Percentiles rank a stretch among this genome's conserved stretches.
Evolutionary conservation across 2,113 vertebrate genomes (phyloP).

Genomic region (Nicator chloris): DNA sequence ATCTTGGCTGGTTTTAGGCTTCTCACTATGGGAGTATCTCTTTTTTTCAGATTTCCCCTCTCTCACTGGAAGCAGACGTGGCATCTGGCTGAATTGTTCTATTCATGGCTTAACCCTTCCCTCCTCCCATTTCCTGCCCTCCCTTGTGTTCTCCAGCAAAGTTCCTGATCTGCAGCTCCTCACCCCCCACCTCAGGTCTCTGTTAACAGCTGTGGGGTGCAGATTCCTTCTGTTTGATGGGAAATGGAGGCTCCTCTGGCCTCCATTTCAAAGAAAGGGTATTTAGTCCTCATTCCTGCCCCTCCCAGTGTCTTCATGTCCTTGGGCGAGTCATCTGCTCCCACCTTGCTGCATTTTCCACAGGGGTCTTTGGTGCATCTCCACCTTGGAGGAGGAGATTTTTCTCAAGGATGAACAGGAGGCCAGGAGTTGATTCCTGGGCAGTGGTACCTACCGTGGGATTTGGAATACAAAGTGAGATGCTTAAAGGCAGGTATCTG

Average conservation of each 20-base stretch:
- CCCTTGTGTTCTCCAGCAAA: background rate
- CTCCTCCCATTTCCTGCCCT: background rate
- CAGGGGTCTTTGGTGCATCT: background rate
- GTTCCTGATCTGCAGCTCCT: background rate
- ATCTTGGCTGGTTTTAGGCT: background rate
- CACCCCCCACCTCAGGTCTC: background rate
- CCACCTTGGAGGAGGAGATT: background rate
- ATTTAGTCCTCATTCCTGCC: background rate
- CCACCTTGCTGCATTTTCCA: background rate
- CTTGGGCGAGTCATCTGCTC: background rate
- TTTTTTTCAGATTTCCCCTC: background rate
- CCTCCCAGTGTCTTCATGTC: background rate
- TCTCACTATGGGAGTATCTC: background rate
- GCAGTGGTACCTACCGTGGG: background rate
- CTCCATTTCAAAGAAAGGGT: background rate
- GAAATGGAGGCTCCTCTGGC: background rate
- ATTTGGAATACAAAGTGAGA: background rate
- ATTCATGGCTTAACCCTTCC: background rate
- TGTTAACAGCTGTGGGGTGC: accelerated
- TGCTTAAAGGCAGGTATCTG: background rate
- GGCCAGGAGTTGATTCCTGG: background rate
- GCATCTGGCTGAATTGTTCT: background rate
- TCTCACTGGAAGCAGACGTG: background rate
- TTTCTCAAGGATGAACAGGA: background rate
- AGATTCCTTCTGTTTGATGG: background rate